Base-by-base conservation (phyloP, 1,140 invertebrate species). In the Trichogramma pretiosum region DNA sequence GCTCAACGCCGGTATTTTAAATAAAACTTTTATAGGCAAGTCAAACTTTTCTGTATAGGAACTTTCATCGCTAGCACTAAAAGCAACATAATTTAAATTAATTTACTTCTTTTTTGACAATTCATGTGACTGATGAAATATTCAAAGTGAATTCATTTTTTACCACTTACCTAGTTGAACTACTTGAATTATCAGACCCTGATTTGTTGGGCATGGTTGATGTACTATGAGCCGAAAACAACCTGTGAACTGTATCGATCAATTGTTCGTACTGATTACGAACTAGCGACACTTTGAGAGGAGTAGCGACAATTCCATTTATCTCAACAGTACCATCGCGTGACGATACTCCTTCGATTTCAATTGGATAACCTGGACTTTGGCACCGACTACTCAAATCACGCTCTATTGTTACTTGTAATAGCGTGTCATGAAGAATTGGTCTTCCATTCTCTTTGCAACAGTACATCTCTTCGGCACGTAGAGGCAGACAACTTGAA, bases 261-360 rank as follows among this genome's bases (percentile, higher is more conserved):
- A 95, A 70, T 65, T 94, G 89, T 64, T 92, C 85, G 63, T 94
- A 95, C 58, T 94, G 90, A 18, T 79, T 76, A 23, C 89, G 82
- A 11, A 85, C 84, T 8, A 94, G 69, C 0, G 88, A 89, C 11
- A 95, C 78, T 67, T 91, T 89, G 11, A 94, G 63, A 0, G 85
- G 81, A 34, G 83, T 88, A 10, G 92, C 82, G 18, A 94, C 83
- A 39, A 76, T 78, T n/a, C 89, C 90, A 44, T 75, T 77, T 5
- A 94, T 74, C 59, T 89, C 60, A 18, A 70, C 44, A 3, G 67
- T 61, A 24, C 60, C 63, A 17, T 42, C 57, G n/a, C n/a, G n/a
- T n/a, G n/a, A n/a, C n/a, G n/a, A n/a, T 4, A 57, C 33, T 30
- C 59, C 50, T 0, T 70, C 70, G 10, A 55, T 48, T n/a, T 74